Evolutionary conservation across 2,113 vertebrate genomes (phyloP).

Genomic region (Colistium nudipinnis): DNA sequence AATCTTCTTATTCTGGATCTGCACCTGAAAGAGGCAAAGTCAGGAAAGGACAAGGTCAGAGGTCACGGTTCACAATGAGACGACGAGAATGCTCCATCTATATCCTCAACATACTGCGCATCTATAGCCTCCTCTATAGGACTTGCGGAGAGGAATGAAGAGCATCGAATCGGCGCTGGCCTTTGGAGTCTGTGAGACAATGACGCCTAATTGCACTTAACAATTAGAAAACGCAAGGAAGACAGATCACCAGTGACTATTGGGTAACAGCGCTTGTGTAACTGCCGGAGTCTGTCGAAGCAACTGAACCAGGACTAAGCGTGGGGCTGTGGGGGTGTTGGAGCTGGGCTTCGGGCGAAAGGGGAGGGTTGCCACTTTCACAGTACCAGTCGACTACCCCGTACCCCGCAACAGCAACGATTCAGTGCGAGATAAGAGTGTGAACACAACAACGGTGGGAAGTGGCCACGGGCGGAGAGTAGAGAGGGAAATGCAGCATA

Average conservation of each 20-base stretch:
- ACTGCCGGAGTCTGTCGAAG: slow-evolving; percentile 14
- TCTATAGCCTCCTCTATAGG: not conserved
- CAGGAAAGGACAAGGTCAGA: slow-evolving; percentile 10
- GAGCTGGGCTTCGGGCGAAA: not conserved
- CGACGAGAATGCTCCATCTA: not conserved
- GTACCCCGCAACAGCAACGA: not conserved
- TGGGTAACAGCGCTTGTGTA: slow-evolving; percentile 16
- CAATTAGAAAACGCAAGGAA: slow-evolving; percentile 17
- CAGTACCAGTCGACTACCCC: slow-evolving; percentile 15
- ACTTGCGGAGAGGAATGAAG: slow-evolving; percentile 3
- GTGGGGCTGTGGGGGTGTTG: not conserved
- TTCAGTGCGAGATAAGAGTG: not conserved
- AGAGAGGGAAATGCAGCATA: slow-evolving; percentile 9
- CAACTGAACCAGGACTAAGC: slow-evolving; percentile 18
- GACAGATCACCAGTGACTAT: slow-evolving; percentile 2
- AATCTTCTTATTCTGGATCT: slow-evolving; percentile 98
- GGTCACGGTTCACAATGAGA: not conserved
- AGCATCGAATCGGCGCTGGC: not conserved
- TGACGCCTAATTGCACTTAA: slow-evolving; percentile 14
- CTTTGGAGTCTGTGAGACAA: not conserved
- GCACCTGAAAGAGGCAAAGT: slow-evolving; percentile 81
- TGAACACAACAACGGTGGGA: slow-evolving; percentile 9
- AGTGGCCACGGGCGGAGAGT: slow-evolving; percentile 28
- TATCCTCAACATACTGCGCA: no score
- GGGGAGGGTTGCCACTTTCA: slow-evolving; percentile 1